Conservation (phyloP, 2,888 invertebrate genomes). For the Andrena bucephala region DNA sequence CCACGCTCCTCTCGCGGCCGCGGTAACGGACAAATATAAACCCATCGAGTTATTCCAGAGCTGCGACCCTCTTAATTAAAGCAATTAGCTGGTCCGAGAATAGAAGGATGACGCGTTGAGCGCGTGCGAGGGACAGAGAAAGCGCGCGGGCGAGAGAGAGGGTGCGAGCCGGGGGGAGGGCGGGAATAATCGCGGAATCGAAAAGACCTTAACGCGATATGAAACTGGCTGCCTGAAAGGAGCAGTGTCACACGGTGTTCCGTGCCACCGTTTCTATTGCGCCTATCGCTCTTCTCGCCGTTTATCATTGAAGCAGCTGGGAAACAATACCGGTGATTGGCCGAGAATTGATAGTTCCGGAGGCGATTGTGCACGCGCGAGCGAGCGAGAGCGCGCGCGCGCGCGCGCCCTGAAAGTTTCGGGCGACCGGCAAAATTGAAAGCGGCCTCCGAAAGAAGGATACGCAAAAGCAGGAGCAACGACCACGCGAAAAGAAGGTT, state of each 20-base stretch:
- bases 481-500: slow-evolving; percentile 17
- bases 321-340: neutral
- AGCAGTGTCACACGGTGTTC: neutral
- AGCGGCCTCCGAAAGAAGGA: slow-evolving; percentile 16
- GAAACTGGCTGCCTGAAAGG: neutral
- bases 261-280: neutral
- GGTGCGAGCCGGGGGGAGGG: too few relatives aligned
- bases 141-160: slow-evolving; percentile 21
- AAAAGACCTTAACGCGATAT: too few relatives aligned
- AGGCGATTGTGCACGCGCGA: neutral
- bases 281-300: neutral
- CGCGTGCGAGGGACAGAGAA: slow-evolving; percentile 31
- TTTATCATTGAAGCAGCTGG: neutral
- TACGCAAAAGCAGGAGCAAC: slow-evolving; percentile 27
- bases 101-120: slow-evolving; percentile 75
- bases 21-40: slow-evolving; percentile 78
- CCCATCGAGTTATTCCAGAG: slow-evolving; percentile 79
- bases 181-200: too few relatives aligned
- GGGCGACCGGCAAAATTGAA: slow-evolving; percentile 25
- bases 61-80: slow-evolving; percentile 81
- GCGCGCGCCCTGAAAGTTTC: slow-evolving; percentile 6
- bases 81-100: slow-evolving; percentile 81
- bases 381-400: neutral
- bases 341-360: neutral
- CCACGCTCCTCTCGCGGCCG: slow-evolving; percentile 76